Base-by-base conservation (phyloP, 2,113 vertebrate genomes). In the Greenwoodochromis staneri region DNA sequence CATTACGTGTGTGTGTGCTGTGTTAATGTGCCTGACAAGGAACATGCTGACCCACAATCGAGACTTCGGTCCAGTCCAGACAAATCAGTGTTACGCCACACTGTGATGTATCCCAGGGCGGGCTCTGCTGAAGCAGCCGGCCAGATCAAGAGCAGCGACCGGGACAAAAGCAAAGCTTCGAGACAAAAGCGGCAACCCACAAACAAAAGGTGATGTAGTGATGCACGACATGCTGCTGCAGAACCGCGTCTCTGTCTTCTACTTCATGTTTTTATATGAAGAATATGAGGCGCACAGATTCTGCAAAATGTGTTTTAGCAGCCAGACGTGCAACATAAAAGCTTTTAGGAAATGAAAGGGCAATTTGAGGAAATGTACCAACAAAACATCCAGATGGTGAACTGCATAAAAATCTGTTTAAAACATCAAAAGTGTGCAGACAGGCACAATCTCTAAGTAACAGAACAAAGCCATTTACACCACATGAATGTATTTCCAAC, bases 1-100 rank as follows among this genome's bases (percentile, higher is more conserved):
- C 36, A 13, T 34, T 47, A 6, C 73, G 29, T 78, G 27, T 78
- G 73, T 31, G 42, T 88, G 38, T 13, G 45, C 11, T 81, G 54
- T 14, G 14, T 14, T 61, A 17, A 42, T 76, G 66, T 27, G 47
- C 73, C 59, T 82, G 89, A 93, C 82, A 86, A 40, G 54, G 86
- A 90, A 80, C 84, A 86, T 83, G 90, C 90, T 88, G 93, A 93
- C 91, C 89, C 84, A 90, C 88, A 86, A 81, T 83, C n/a, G 40
- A 81, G 90, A 91, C 90, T 94, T 55, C 57, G 55, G 83, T 63
- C 82, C 80, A 91, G 89, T 95, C 93, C 78, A 91, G 87, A 89
- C 87, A 4, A 89, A 95, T 95, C 90, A 94, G 88, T 14, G 94
- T 91, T 54, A 93, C 2, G 3, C 81, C 21, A 57, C 69, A n/a